Evolutionary conservation across 2,888 invertebrate species (phyloP).

Genomic region (Celastrina argiolus): DNA sequence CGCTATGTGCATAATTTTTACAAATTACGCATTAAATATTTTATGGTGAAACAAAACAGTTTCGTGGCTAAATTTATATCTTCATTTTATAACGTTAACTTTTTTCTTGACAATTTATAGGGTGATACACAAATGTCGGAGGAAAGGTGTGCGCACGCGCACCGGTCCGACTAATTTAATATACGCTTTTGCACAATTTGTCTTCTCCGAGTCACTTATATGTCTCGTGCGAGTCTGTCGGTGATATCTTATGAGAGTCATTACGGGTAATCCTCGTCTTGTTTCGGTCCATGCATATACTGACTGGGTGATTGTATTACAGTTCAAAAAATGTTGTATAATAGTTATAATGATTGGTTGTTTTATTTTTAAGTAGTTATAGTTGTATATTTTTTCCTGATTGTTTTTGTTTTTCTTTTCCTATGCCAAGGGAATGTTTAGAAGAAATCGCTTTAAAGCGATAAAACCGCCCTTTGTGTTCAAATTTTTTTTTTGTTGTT

Average conservation of each 20-base stretch:
- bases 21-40: neutral
- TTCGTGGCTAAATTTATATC: constrained; percentile 8
- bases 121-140: constrained; percentile 23
- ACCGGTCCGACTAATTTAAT: constrained; percentile 35
- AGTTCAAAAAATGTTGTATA: neutral
- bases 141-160: constrained; percentile 33
- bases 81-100: constrained; percentile 17
- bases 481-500: no score
- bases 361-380: no score
- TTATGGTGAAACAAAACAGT: neutral
- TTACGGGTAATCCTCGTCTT: neutral
- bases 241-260: constrained; percentile 17
- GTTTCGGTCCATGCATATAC: neutral
- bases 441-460: no score
- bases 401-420: no score
- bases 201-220: constrained; percentile 33
- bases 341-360: no score
- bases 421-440: no score
- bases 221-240: constrained; percentile 24
- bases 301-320: no score
- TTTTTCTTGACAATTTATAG: constrained; percentile 22
- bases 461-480: no score
- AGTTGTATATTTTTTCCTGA: no score
- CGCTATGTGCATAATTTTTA: neutral
- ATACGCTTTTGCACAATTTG: constrained; percentile 32